Evolutionary conservation across 2,113 vertebrate genomes (phyloP).

Genomic region (Anguilla rostrata): DNA sequence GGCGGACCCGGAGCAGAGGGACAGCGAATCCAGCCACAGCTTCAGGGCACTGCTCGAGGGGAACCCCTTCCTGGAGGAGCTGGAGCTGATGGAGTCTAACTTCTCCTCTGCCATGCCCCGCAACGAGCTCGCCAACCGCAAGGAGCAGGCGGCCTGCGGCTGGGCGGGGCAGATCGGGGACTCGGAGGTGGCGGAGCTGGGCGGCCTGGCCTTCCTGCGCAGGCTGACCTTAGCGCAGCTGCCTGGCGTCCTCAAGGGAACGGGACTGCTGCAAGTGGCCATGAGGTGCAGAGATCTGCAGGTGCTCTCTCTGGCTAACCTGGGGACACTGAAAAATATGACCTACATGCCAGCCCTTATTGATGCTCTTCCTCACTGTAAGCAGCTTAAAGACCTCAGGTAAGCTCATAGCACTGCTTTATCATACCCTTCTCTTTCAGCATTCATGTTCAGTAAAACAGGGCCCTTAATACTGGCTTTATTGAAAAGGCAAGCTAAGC

Average conservation of each 20-base stretch:
- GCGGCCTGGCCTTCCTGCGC: constrained; percentile 74
- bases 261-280: constrained; percentile 79
- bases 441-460: background rate
- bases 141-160: constrained; percentile 82
- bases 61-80: constrained; percentile 75
- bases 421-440: background rate
- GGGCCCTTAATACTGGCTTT: background rate
- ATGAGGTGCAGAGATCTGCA: constrained; percentile 81
- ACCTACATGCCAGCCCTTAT: constrained; percentile 81
- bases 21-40: constrained; percentile 59
- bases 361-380: constrained; percentile 85
- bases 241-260: constrained; percentile 84
- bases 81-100: constrained; percentile 89
- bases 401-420: constrained; percentile 60
- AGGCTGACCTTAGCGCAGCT: constrained; percentile 89
- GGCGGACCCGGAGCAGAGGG: constrained; percentile 49
- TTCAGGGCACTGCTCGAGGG: constrained; percentile 77
- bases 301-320: constrained; percentile 87
- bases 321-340: constrained; percentile 86
- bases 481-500: background rate
- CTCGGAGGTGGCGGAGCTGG: constrained; percentile 80
- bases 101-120: constrained; percentile 90
- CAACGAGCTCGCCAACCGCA: constrained; percentile 86
- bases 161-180: constrained; percentile 82
- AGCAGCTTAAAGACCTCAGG: constrained; percentile 88